Base-by-base conservation (phyloP, 2,113 vertebrate genomes). In the Actenoides lindsayi region DNA sequence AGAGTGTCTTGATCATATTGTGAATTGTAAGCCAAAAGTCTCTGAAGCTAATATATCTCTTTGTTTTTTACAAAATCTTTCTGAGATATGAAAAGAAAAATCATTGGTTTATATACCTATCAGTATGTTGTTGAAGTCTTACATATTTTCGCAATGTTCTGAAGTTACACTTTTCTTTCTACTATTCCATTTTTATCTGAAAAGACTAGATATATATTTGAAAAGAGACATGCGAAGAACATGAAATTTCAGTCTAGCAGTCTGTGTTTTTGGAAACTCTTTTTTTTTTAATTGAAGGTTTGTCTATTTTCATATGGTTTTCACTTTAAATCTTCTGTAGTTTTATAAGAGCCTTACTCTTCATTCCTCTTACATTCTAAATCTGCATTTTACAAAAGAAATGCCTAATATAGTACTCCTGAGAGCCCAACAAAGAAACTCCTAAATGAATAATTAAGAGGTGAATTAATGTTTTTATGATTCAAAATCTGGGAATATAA, bases 401-500 rank as follows among this genome's bases (percentile, higher is more conserved):
- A 96, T 97, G 83, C 95, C 92, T 96, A 94, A 96, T 94, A 95
- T 67, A 94, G 74, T 96, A 95, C 86, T 97, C 94, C 50, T 89
- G 96, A 97, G 95, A 96, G 64, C 88, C 94, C 95, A 96, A 84
- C 95, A 97, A 97, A 93, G 94, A 94, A 92, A 92, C 65, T 94
- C 96, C 92, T 96, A 96, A 97, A 95, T 96, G 90, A 97, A 94
- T 90, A 95, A 96, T 97, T 98, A 97, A 97, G 95, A 95, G 96
- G 89, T 86, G 87, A 97, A 97, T 96, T 95, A 96, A 87, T 97
- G 94, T 90, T 91, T 89, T 94, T 95, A 94, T 95, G 86, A 97
- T 96, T 97, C 93, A 94, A 97, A 97, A 97, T 97, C 96, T 95
- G 71, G 77, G 95, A 97, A 96, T 95, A 93, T 87, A 97, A 98